phyloP scores from a whole-genome alignment of 2,113 vertebrate species.

The Chloroceryle aenea region DNA sequence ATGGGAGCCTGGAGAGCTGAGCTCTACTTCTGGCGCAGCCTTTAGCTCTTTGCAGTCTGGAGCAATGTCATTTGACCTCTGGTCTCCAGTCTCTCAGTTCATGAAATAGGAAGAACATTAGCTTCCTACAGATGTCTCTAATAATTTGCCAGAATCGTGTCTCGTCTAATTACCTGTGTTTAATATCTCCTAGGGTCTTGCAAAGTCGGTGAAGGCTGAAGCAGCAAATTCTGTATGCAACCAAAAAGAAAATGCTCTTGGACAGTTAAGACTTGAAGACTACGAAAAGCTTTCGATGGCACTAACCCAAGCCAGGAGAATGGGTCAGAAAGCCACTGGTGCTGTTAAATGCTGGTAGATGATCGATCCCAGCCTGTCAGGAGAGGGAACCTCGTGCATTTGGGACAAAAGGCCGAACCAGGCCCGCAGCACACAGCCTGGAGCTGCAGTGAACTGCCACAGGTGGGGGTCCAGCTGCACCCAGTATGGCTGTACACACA shows the following conservation, averaged over 20 bases:
- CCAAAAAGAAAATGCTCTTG: background rate
- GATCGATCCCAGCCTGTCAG: background rate
- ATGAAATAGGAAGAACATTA: conserved; percentile 15
- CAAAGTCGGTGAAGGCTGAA: conserved; percentile 40
- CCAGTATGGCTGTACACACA: background rate
- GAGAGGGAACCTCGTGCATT: background rate
- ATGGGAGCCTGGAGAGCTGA: background rate
- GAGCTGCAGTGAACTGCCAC: background rate
- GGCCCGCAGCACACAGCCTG: background rate
- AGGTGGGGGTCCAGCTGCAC: background rate
- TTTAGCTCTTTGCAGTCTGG: background rate
- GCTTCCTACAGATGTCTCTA: conserved; percentile 42
- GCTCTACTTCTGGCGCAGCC: conserved; percentile 10
- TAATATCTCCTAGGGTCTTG: conserved; percentile 4
- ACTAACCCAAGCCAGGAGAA: background rate
- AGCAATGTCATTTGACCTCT: conserved; percentile 26
- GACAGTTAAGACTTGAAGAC: background rate
- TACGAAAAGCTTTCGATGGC: background rate
- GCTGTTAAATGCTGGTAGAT: background rate
- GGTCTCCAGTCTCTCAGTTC: background rate
- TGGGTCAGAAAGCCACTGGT: background rate
- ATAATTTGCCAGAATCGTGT: conserved; percentile 20
- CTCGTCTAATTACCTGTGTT: conserved; percentile 50
- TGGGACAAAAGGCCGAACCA: background rate
- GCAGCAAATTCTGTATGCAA: background rate